These are phyloP conservation scores for Cuculus canorus DNA, from an alignment of 2,797 vertebrate species.

Conservation along the genomic window DNA sequence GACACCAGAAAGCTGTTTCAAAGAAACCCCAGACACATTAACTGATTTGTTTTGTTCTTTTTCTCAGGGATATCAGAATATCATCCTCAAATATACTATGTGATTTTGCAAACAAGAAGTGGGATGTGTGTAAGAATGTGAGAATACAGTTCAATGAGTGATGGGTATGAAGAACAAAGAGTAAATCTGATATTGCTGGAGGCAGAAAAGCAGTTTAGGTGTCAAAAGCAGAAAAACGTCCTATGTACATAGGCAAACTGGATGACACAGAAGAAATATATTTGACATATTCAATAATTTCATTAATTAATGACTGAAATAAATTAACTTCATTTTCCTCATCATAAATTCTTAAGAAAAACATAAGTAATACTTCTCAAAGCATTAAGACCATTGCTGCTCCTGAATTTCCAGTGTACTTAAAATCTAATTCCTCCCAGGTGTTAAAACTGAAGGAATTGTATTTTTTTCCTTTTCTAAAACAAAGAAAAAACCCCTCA, in stretches of 20 bases:
- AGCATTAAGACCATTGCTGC: background rate
- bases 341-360: background rate
- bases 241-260: fast-evolving
- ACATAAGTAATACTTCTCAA: background rate
- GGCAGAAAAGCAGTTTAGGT: background rate
- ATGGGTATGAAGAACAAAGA: background rate
- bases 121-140: background rate
- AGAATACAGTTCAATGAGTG: background rate
- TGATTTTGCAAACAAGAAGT: background rate
- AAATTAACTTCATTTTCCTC: background rate
- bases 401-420: background rate
- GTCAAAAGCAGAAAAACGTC: background rate
- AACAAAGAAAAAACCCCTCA: background rate
- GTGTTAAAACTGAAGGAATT: background rate
- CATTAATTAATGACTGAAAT: no score
- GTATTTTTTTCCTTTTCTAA: background rate
- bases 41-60: background rate
- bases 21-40: background rate
- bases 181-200: background rate
- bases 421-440: background rate
- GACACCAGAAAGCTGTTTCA: background rate
- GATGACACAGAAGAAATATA: fast-evolving
- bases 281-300: background rate
- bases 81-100: background rate
- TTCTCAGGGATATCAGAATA: background rate